Base-by-base conservation (phyloP, 2,113 vertebrate genomes). In the Atlantisia rogersi region DNA sequence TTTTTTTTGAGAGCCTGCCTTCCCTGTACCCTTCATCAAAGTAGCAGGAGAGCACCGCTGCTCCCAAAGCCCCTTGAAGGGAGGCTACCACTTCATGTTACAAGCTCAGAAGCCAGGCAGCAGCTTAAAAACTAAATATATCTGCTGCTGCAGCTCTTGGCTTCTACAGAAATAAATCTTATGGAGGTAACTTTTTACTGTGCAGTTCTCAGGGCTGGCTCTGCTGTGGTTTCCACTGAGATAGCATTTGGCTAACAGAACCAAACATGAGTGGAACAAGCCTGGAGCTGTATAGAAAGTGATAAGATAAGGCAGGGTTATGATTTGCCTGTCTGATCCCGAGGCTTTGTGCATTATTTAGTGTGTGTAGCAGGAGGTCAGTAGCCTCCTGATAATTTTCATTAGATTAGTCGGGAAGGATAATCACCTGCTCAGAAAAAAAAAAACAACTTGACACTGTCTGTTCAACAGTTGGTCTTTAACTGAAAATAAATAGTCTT, bases 341-440 rank as follows among this genome's bases (percentile, higher is more conserved):
- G 86, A 94, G 81, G 95, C 92, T 94, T 95, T 92, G 88, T 95
- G 95, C 84, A 88, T 97, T 96, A 97, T 97, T 96, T 94, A 97
- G 94, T 80, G 46, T 65, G 64, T 94, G 90, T 85, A 91, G 86
- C 94, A 88, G 89, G 95, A 97, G 96, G 97, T 97, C 97, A 97
- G 88, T 82, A 87, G 86, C 75, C 95, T 96, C 82, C 75, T 94
- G 96, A 97, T 96, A 92, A 97, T 97, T 96, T 95, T 94, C 95
- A 96, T 93, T 96, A 97, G 96, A 97, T 97, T 96, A 97, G 94
- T 82, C 24, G 40, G 75, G 90, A 86, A 96, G 96, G 80, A 90
- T 97, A 96, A 96, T 97, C 84, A 95, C 94, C 92, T 90, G 88
- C 92, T 94, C 24, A 64, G 94, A 87, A 94, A 93, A 93, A 92